Evolutionary conservation across 2,797 vertebrate species (phyloP).

Genomic region (Numenius phaeopus): DNA sequence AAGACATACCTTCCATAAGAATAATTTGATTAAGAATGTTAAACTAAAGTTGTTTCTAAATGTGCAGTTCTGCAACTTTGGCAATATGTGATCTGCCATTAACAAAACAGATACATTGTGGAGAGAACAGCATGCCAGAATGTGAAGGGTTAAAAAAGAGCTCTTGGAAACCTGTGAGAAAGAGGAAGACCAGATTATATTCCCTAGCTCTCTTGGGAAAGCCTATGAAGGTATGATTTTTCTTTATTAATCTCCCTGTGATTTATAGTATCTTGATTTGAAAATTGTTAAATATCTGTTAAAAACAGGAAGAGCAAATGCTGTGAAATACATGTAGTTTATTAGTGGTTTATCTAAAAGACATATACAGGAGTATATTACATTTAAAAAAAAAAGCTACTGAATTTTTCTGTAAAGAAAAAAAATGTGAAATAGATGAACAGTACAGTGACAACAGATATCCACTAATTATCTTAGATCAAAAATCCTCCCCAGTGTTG

Average conservation of each 20-base stretch:
- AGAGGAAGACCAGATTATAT: slow-evolving; percentile 62
- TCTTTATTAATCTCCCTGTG: slow-evolving; percentile 21
- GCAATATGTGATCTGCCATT: neutral
- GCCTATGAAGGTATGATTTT: neutral
- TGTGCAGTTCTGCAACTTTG: neutral
- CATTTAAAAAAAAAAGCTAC: rapidly evolving
- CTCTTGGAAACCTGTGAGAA: slow-evolving; percentile 25
- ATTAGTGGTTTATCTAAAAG: neutral
- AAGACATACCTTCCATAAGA: neutral
- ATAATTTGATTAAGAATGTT: neutral
- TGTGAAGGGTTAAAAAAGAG: slow-evolving; percentile 49
- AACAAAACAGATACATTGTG: neutral
- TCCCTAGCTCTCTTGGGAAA: slow-evolving; percentile 16
- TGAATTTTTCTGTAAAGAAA: neutral
- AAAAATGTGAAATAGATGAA: neutral
- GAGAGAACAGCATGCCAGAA: neutral
- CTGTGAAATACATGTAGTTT: neutral
- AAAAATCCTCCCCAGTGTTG: neutral
- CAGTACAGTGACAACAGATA: neutral
- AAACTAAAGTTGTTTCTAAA: neutral
- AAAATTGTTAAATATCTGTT: neutral
- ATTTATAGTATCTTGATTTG: neutral
- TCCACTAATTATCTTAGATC: no score
- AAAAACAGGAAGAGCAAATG: neutral
- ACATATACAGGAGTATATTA: neutral